Base-by-base conservation (phyloP, 1,140 invertebrate species). In the Macrotrachela quadricornifera region DNA sequence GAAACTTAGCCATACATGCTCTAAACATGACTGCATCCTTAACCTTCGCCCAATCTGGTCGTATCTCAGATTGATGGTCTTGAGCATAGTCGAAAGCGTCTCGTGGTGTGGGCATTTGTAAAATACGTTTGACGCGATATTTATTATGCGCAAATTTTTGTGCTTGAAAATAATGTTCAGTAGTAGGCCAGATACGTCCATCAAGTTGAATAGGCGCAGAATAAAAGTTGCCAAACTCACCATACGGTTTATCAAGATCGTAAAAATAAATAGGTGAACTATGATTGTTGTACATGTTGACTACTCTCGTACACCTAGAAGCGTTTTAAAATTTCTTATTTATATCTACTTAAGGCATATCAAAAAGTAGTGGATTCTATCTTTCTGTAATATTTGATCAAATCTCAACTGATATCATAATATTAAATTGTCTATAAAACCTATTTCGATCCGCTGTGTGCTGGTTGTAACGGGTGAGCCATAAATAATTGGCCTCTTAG, bases 91-190 rank as follows among this genome's bases (percentile, higher is more conserved):
- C 37, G 2, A 43, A 42, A 15, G 51, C 51, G 11, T 41, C 38
- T 21, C 15, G 11, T 39, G 51, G 51, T 39, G 21, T 52, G n/a
- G 4, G 12, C 3, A 43, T 21, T 37, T 39, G 11, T 41, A 21
- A 13, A 14, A 52, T 12, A 12, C 16, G 12, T 6, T 10, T 11
- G 46, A 18, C 45, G 46, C 38, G 42, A n/a, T n/a, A n/a, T 21
- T 52, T 16, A 17, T 42, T 46, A 2, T 40, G 38, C 1, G 21
- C 12, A 17, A 52, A 52, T 52, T 52, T 52, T 43, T 52, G 44
- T 8, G 51, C 51, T 41, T 52, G 51, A 46, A 52, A 52, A 13
- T 52, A 52, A 15, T 52, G 51, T 30, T 52, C 51, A 30, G 43
- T 52, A 1, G 51, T 52, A 16, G 45, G 30, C 51, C 51, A 52